A percentile compares a stretch with the other conserved stretches of the same genome.
These are phyloP conservation scores for Cetoscarus ocellatus DNA, from an alignment of 2,797 vertebrate genomes.

Conservation along the genomic window DNA sequence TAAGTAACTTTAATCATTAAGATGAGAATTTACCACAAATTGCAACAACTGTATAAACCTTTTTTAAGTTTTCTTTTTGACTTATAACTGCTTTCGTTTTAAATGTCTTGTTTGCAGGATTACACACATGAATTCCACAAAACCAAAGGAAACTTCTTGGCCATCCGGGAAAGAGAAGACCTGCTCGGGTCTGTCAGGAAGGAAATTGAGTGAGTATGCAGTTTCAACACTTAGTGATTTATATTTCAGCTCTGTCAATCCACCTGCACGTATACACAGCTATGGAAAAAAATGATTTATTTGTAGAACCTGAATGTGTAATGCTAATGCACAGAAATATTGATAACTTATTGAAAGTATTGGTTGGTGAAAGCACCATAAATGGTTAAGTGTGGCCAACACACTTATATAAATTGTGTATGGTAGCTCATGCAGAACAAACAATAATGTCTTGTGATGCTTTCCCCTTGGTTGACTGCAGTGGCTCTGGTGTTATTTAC, in stretches of 20 bases:
- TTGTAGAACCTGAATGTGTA: background rate
- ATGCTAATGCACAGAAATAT: background rate
- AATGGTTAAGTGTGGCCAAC: background rate
- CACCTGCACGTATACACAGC: background rate
- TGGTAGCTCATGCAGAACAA: background rate
- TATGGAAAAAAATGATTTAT: background rate
- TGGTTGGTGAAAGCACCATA: background rate
- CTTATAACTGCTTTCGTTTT: background rate
- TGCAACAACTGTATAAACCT: no score
- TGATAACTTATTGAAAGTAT: slow-evolving; percentile 3
- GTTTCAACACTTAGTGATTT: background rate
- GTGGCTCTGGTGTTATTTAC: slow-evolving; percentile 6
- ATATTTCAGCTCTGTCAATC: background rate
- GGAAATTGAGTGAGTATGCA: slow-evolving; percentile 95
- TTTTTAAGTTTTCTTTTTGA: background rate
- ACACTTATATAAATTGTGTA: background rate
- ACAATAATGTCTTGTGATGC: background rate
- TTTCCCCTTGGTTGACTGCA: slow-evolving; percentile 17
- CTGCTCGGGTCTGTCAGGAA: slow-evolving; percentile 96
- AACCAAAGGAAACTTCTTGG: slow-evolving; percentile 98
- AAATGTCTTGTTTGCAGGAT: slow-evolving; percentile 85
- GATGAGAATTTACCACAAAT: no score
- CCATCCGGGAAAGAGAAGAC: slow-evolving; percentile 96
- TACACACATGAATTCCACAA: slow-evolving; percentile 99
- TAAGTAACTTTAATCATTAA: no score